These are phyloP conservation scores for Progne subis DNA, from an alignment of 2,113 vertebrate genomes.

Conservation along the genomic window DNA sequence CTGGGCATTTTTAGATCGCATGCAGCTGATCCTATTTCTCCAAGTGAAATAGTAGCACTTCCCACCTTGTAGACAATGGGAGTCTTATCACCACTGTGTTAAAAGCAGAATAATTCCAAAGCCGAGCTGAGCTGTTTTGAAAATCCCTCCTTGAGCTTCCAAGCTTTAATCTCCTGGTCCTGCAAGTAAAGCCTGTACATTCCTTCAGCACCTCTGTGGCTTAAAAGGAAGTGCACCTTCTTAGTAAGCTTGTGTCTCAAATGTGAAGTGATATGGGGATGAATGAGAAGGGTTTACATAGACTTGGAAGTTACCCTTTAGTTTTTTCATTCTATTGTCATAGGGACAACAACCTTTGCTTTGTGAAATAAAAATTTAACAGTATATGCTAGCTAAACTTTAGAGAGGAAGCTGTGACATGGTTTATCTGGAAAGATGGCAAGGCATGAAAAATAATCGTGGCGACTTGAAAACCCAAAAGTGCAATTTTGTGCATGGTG, in stretches of 20 bases:
- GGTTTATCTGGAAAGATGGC: constrained; percentile 16
- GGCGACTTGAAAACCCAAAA: not conserved
- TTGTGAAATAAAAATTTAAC: not conserved
- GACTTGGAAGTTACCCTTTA: not conserved
- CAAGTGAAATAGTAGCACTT: not conserved
- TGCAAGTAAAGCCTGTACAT: not conserved
- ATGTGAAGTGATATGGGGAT: not conserved
- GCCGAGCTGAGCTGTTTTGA: not conserved
- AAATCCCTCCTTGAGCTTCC: constrained; percentile 16
- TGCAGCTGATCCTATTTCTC: not conserved
- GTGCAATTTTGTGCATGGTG: not conserved
- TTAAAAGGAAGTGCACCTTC: not conserved
- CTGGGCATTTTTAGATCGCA: not conserved
- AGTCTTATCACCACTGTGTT: not conserved
- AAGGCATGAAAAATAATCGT: constrained; percentile 1
- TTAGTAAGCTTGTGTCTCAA: not conserved
- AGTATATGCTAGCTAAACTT: constrained; percentile 4
- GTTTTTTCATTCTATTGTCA: constrained; percentile 28
- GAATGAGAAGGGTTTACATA: not conserved
- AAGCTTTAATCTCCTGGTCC: constrained; percentile 1
- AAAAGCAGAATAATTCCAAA: constrained; percentile 19
- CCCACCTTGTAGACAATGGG: constrained; percentile 6
- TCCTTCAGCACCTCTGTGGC: not conserved
- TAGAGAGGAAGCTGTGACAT: constrained; percentile 13
- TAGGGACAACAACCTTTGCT: constrained; percentile 16